Evolutionary conservation across 2,797 vertebrate genomes (phyloP).

Genomic region (Characodon lateralis): DNA sequence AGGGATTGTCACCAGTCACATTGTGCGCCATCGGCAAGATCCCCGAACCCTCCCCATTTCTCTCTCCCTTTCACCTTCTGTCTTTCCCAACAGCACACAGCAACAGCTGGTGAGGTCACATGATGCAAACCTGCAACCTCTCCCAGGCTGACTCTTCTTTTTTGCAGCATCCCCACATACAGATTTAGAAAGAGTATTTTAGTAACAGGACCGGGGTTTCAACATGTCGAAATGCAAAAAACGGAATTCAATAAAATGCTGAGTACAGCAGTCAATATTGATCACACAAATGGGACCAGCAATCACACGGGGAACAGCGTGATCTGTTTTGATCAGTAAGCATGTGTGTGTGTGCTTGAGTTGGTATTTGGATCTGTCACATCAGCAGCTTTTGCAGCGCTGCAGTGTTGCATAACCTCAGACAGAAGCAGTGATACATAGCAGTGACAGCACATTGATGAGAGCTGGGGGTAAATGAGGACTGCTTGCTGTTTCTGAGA

Average conservation of each 20-base stretch:
- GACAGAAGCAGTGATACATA: not conserved
- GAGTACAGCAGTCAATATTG: constrained; percentile 41
- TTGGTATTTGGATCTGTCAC: constrained; percentile 68
- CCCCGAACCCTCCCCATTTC: constrained; percentile 48
- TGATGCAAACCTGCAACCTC: constrained; percentile 64
- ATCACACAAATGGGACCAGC: constrained; percentile 27
- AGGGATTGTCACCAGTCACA: constrained; percentile 74
- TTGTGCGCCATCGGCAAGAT: constrained; percentile 50
- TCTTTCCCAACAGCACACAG: constrained; percentile 64
- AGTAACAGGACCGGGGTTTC: not conserved
- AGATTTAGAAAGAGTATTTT: not conserved
- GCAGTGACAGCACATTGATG: constrained; percentile 12
- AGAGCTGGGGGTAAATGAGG: constrained; percentile 23
- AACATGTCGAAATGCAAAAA: not conserved
- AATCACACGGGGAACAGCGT: constrained; percentile 34
- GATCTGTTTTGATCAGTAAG: constrained; percentile 44
- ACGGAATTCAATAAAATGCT: constrained; percentile 7
- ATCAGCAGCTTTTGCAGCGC: constrained; percentile 79
- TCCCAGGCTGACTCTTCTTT: constrained; percentile 26
- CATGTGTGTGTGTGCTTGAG: constrained; percentile 31
- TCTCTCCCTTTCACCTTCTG: constrained; percentile 24
- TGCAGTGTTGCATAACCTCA: constrained; percentile 71
- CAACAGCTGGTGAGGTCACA: constrained; percentile 77
- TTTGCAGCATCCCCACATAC: constrained; percentile 20
- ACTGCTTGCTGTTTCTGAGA: constrained; percentile 6